phyloP scores from a whole-genome alignment of 2,113 vertebrate species.

The cattle (Bos taurus) region ARS-UCD2.0 NC_037337.1:87513001-87513500 shows the following conservation, averaged over 20 bases:
- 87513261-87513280: background rate
- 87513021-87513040: background rate
- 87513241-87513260: background rate
- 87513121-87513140: background rate
- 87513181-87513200: background rate
- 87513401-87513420: background rate
- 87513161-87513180: background rate
- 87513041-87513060: background rate
- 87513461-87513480: background rate
- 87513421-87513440: background rate
- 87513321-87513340: background rate
- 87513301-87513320: background rate
- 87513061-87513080: slow-evolving; percentile 5
- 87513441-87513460: background rate
- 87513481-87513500: background rate
- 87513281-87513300: background rate
- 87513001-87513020: background rate
- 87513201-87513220: background rate
- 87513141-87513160: background rate
- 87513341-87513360: background rate
- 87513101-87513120: background rate
- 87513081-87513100: background rate
- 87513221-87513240: background rate
- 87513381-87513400: background rate
- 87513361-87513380: background rate